Conservation (phyloP, 2,888 invertebrate species). For the Parascotia fuliginaria region DNA sequence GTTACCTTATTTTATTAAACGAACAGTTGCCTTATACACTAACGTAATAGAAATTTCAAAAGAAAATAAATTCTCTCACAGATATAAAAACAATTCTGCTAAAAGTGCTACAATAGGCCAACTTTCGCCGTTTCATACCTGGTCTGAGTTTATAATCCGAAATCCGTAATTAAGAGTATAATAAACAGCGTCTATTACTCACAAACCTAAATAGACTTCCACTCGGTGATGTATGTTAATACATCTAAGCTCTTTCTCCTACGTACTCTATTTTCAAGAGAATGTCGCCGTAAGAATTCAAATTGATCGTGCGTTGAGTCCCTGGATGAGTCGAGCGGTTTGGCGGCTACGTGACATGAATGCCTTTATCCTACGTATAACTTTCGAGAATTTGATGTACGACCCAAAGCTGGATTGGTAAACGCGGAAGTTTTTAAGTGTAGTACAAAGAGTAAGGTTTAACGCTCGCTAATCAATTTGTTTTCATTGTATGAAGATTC, state of each 20-base stretch:
- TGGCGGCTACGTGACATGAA: constrained; percentile 70
- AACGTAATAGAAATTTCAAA: no score
- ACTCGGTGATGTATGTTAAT: constrained; percentile 26
- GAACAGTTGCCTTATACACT: no score
- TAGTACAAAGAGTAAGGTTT: constrained; percentile 45
- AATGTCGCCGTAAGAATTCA: constrained; percentile 65
- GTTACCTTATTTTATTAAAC: no score
- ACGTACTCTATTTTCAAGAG: constrained; percentile 54
- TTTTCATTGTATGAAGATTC: constrained; percentile 29
- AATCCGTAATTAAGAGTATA: constrained; percentile 4
- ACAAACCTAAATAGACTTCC: constrained; percentile 17
- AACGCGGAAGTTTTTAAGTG: constrained; percentile 48
- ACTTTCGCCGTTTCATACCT: no score
- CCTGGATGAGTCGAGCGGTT: constrained; percentile 68
- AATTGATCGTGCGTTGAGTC: constrained; percentile 62
- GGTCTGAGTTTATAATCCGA: neutral
- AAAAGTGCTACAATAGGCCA: no score
- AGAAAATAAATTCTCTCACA: no score
- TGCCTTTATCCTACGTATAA: constrained; percentile 47
- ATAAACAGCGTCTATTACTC: constrained; percentile 9
- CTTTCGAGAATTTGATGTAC: constrained; percentile 49
- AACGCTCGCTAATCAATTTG: constrained; percentile 41
- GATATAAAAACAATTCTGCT: no score
- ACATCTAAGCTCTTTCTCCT: constrained; percentile 21
- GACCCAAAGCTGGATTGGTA: constrained; percentile 24